Evolutionary conservation across 2,113 vertebrate genomes (phyloP).

Genomic region (Urocynchramus pylzowi): DNA sequence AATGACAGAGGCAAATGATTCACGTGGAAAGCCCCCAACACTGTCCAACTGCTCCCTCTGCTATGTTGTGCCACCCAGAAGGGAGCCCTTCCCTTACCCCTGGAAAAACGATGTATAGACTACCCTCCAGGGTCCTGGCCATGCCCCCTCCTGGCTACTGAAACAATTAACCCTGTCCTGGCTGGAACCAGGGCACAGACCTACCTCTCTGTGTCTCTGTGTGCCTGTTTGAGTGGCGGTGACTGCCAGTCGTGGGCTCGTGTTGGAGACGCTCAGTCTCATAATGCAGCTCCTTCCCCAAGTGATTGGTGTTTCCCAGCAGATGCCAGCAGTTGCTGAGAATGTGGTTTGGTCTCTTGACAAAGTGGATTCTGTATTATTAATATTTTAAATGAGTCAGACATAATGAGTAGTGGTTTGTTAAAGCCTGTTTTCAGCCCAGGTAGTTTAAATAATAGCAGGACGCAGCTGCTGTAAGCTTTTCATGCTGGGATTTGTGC

Average conservation of each 20-base stretch:
- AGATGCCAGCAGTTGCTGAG: fast-evolving
- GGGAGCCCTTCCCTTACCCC: background rate
- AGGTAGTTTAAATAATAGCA: background rate
- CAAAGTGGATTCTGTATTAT: background rate
- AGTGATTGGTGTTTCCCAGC: fast-evolving
- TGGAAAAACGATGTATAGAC: background rate
- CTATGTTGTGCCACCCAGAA: background rate
- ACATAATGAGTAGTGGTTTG: background rate
- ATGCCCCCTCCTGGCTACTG: background rate
- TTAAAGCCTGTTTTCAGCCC: background rate
- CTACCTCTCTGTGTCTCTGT: background rate
- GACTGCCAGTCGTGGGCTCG: fast-evolving
- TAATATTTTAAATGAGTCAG: background rate
- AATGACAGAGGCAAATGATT: background rate
- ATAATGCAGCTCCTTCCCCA: fast-evolving
- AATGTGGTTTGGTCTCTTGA: background rate
- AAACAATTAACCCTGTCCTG: background rate
- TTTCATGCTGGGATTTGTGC: background rate
- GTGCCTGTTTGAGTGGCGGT: background rate
- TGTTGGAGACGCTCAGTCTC: background rate
- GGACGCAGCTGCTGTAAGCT: background rate
- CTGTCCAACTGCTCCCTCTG: background rate
- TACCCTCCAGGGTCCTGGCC: background rate
- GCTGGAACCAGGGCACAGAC: background rate
- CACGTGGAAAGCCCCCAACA: fast-evolving